Conservation (phyloP, 2,797 vertebrate species). For the Fratercula arctica region DNA sequence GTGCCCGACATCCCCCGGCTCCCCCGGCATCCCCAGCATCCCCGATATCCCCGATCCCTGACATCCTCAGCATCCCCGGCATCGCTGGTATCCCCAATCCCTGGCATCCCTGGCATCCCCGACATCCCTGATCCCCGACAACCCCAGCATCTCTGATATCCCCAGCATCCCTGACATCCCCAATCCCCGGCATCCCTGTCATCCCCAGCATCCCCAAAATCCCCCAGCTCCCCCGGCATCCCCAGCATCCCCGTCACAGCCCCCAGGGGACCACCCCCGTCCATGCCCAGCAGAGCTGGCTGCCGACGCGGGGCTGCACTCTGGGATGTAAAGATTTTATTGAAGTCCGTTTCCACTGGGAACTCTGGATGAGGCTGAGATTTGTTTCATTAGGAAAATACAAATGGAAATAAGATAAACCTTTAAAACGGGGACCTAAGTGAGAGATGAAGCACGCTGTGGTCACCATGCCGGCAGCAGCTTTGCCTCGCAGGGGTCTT, state of each 20-base stretch:
- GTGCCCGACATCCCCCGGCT: neutral
- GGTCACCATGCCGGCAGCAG: neutral
- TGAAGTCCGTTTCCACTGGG: neutral
- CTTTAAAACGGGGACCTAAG: neutral
- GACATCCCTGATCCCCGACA: too few species aligned
- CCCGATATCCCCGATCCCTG: too few species aligned
- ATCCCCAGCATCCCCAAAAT: neutral
- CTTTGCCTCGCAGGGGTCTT: neutral
- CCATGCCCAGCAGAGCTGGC: accelerated
- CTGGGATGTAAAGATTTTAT: neutral
- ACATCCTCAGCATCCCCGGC: too few species aligned
- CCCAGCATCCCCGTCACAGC: neutral
- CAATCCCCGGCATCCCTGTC: too few species aligned
- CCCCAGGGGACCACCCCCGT: accelerated
- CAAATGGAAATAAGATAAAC: neutral
- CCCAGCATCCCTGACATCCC: neutral
- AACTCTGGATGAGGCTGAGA: neutral
- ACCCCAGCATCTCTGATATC: too few species aligned
- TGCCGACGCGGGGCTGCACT: accelerated
- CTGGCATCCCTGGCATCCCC: too few species aligned
- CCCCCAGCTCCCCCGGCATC: too few species aligned
- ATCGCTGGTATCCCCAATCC: too few species aligned
- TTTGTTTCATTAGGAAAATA: neutral
- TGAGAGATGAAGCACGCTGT: accelerated
- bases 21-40: neutral